These are phyloP conservation scores for Philantomba maxwellii DNA, from an alignment of 2,113 vertebrate species.

Conservation along the genomic window DNA sequence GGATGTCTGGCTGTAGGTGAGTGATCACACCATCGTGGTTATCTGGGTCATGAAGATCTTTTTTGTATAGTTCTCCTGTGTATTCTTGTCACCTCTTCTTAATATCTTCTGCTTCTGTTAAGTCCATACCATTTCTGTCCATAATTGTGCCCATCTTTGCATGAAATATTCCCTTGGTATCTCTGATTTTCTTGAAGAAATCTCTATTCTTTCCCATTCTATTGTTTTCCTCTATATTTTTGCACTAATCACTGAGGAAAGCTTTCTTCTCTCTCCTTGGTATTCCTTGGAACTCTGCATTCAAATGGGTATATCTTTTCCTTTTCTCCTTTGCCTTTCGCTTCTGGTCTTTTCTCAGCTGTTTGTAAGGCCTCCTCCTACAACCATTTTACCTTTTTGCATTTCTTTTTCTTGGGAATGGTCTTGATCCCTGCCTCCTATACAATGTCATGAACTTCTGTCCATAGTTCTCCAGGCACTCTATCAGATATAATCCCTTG, in stretches of 20 bases:
- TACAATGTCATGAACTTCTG: neutral
- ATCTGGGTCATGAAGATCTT: neutral
- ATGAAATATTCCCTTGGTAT: neutral
- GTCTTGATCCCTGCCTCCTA: neutral
- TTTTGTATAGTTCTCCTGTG: neutral
- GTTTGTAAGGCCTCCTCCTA: neutral
- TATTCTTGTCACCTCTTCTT: neutral
- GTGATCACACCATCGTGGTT: neutral
- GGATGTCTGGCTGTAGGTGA: neutral
- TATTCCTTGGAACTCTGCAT: neutral
- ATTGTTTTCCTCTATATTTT: neutral
- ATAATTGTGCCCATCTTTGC: neutral
- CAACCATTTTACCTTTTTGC: neutral
- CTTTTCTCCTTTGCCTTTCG: neutral
- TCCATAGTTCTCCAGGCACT: neutral
- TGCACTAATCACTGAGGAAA: neutral
- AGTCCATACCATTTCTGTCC: neutral
- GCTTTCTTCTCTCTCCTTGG: neutral
- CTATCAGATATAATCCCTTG: neutral
- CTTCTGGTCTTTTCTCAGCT: neutral
- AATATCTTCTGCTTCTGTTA: neutral
- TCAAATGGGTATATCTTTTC: neutral
- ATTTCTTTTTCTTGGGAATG: neutral
- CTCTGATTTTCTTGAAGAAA: neutral
- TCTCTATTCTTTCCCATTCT: neutral